Evolutionary conservation across 1,140 invertebrate species (phyloP).

Genomic region (Trichonephila inaurata): DNA sequence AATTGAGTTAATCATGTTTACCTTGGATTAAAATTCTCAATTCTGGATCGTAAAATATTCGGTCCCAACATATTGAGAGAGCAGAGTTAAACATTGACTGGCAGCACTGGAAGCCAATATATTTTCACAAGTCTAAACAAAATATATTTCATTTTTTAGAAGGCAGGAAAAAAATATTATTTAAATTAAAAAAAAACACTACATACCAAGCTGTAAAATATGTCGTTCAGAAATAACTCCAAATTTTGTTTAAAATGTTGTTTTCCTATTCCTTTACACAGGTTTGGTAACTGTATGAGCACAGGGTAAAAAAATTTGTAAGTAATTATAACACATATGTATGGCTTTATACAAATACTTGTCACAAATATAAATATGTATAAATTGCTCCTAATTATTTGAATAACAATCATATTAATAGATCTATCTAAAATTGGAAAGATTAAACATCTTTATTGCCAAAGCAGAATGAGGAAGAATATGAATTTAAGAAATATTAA

Average conservation of each 20-base stretch:
- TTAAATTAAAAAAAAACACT: not conserved
- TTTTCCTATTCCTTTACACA: constrained; percentile 83
- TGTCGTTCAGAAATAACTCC: constrained; percentile 83
- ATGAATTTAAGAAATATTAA: too few species aligned
- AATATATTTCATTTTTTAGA: constrained; percentile 3
- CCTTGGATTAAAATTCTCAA: constrained; percentile 82
- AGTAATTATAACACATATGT: too few species aligned
- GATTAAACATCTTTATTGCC: too few species aligned
- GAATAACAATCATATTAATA: too few species aligned
- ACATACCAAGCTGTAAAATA: constrained; percentile 83
- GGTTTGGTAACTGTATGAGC: constrained; percentile 80
- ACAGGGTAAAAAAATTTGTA: too few species aligned
- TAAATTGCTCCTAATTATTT: too few species aligned
- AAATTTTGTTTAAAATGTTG: constrained; percentile 82
- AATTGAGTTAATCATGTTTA: not conserved
- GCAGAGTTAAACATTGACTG: constrained; percentile 82
- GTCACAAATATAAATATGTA: too few species aligned
- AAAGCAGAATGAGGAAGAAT: too few species aligned
- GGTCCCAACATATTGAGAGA: constrained; percentile 82
- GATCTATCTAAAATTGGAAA: too few species aligned
- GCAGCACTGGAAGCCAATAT: constrained; percentile 83
- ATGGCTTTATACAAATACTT: too few species aligned
- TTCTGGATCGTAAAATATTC: constrained; percentile 82
- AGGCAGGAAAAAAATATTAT: not conserved
- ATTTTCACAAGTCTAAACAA: constrained; percentile 83